A percentile compares a stretch with the other conserved stretches of the same genome.
Evolutionary conservation across 2,888 invertebrate species (phyloP).

Genomic region (Noctua pronuba): DNA sequence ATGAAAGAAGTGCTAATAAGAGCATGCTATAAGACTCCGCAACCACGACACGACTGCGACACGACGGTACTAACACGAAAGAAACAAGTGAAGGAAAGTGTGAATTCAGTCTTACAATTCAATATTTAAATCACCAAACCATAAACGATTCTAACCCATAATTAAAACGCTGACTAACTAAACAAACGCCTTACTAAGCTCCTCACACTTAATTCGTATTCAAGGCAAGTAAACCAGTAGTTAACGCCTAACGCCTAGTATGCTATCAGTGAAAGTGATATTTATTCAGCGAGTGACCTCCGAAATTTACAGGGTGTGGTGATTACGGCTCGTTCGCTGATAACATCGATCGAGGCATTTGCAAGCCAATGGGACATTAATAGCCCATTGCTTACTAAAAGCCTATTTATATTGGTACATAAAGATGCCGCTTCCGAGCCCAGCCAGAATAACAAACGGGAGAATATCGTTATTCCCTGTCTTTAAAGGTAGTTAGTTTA

Average conservation of each 20-base stretch:
- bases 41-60: background rate
- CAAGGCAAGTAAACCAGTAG: conserved; percentile 33
- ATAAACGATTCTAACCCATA: background rate
- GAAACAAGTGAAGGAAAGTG: background rate
- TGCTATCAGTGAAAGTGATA: conserved; percentile 63
- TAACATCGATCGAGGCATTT: conserved; percentile 68
- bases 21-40: background rate
- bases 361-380: conserved; percentile 66
- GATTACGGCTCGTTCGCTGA: conserved; percentile 67
- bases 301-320: conserved; percentile 67
- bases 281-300: conserved; percentile 66
- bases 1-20: background rate
- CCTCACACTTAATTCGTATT: conserved; percentile 24
- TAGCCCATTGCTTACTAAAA: conserved; percentile 68
- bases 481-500: conserved; percentile 43
- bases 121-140: background rate
- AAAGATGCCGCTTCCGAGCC: conserved; percentile 57
- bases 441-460: conserved; percentile 56
- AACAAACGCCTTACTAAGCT: conserved; percentile 1
- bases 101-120: background rate
- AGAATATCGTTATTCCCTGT: conserved; percentile 50
- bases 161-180: conserved; percentile 31
- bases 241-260: conserved; percentile 57
- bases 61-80: background rate
- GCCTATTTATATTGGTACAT: conserved; percentile 67